phyloP scores from a whole-genome alignment of 2,113 vertebrate genomes.

The Vidua macroura region DNA sequence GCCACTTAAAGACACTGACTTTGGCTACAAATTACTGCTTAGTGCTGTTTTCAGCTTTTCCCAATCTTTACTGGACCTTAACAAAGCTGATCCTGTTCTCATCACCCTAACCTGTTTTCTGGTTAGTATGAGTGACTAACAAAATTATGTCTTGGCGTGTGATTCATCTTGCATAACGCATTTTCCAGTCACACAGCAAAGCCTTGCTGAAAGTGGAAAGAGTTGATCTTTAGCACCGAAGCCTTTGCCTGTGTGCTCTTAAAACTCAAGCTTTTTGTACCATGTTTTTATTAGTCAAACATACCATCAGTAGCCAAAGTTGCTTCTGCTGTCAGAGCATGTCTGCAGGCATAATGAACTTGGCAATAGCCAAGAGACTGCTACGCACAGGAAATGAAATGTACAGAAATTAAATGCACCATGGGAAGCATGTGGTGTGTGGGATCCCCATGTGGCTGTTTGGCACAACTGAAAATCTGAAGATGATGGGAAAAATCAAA shows the following conservation, averaged over 20 bases:
- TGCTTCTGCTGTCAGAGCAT: not conserved
- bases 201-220: conserved; percentile 47
- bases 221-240: conserved; percentile 48
- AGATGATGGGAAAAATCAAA: not conserved
- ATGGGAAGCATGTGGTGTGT: not conserved
- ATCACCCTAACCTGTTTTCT: conserved; percentile 49
- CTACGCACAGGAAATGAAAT: not conserved
- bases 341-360: not conserved
- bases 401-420: not conserved
- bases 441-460: not conserved
- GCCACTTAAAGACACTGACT: conserved; percentile 4
- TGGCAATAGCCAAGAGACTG: not conserved
- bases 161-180: conserved; percentile 69
- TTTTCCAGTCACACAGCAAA: conserved; percentile 71
- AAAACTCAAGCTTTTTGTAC: not conserved
- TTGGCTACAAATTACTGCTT: conserved; percentile 10
- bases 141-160: conserved; percentile 48
- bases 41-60: conserved; percentile 33
- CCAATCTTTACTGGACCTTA: not conserved
- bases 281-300: conserved; percentile 25
- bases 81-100: conserved; percentile 39
- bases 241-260: not conserved
- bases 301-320: not conserved
- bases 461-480: not conserved
- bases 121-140: conserved; percentile 58